phyloP scores from a whole-genome alignment of 2,888 invertebrate genomes.

The Sepiola atlantica region DNA sequence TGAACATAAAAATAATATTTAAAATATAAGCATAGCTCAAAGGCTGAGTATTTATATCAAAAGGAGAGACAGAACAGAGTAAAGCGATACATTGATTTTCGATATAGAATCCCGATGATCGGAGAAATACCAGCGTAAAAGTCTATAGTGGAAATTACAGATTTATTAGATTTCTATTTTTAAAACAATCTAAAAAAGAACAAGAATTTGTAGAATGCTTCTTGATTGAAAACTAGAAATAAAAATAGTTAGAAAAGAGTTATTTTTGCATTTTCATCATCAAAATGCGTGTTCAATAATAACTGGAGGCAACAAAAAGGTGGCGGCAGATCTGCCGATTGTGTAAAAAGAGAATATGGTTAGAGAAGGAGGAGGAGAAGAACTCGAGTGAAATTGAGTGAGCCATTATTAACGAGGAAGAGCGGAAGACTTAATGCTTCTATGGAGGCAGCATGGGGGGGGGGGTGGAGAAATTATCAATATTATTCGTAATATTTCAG shows the following conservation, averaged over 20 bases:
- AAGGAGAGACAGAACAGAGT: not conserved
- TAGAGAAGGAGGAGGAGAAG: not conserved
- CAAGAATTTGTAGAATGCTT: not conserved
- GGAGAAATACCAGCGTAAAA: not conserved
- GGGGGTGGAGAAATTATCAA: not conserved
- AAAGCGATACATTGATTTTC: not conserved
- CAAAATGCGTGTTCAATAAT: not conserved
- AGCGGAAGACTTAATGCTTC: not conserved
- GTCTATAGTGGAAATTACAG: constrained; percentile 6
- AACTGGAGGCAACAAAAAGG: not conserved
- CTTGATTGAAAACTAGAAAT: not conserved
- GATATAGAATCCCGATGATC: not conserved
- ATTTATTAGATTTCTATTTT: constrained; percentile 10
- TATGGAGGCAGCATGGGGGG: not conserved
- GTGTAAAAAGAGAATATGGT: not conserved
- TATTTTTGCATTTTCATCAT: not conserved
- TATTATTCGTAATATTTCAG: not conserved
- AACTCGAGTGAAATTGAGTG: not conserved
- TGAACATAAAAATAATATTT: not conserved
- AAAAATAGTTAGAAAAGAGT: not conserved
- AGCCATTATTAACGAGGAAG: not conserved
- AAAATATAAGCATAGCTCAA: not conserved
- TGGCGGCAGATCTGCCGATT: not conserved
- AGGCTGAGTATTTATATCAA: not conserved
- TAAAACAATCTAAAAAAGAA: constrained; percentile 4